Percentiles rank a stretch among this genome's conserved stretches.
Conservation (phyloP, 2,797 vertebrate species). For the Mus minutoides region DNA sequence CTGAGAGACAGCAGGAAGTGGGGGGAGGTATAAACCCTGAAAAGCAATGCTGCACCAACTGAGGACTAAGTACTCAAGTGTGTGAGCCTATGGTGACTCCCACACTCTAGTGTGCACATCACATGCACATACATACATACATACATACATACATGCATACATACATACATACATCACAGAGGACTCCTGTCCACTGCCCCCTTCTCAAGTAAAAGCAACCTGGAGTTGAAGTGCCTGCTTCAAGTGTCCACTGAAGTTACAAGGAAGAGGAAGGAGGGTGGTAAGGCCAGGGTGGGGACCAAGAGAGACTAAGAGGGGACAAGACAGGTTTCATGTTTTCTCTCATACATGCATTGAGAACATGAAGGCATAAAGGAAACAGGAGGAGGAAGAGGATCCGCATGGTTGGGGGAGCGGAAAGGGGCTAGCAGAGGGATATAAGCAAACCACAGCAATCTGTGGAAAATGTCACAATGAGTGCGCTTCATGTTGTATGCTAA, state of each 20-base stretch:
- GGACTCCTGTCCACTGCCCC: not conserved
- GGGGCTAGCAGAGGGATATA: not conserved
- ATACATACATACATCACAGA: not conserved
- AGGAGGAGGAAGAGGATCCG: not conserved
- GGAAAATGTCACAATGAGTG: not conserved
- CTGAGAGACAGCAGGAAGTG: not conserved
- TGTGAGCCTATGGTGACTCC: not conserved
- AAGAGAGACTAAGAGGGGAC: not conserved
- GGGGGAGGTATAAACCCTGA: not conserved
- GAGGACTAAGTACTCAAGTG: not conserved
- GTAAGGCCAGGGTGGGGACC: not conserved
- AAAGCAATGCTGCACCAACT: not conserved
- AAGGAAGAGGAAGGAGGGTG: not conserved
- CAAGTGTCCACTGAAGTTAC: not conserved
- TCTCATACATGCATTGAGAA: not conserved
- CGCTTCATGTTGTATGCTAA: not conserved
- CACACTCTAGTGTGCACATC: not conserved
- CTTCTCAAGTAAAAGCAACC: slow-evolving; percentile 8
- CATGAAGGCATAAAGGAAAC: not conserved
- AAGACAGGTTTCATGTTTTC: not conserved
- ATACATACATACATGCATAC: too few species aligned
- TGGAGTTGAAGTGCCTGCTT: not conserved
- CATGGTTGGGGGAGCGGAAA: not conserved
- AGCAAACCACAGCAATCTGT: not conserved
- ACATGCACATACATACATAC: not conserved